Base-by-base conservation (phyloP, 64 coral and sea anemone species). In the Platygyra sinensis region DNA sequence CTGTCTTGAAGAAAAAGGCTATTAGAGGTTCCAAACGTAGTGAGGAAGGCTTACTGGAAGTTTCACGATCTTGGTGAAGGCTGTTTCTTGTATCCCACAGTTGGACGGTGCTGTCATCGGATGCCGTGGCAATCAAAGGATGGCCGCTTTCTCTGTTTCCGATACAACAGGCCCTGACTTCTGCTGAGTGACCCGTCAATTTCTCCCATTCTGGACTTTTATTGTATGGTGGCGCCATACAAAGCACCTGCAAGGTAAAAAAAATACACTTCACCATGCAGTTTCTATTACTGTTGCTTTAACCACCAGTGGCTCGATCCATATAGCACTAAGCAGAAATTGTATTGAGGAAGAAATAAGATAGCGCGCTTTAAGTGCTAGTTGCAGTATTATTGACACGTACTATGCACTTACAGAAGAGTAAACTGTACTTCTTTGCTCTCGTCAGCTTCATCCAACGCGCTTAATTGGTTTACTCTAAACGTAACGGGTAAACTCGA, bases 71-170 rank as follows among this genome's bases (percentile, higher is more conserved):
- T 83, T 6, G 29, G 80, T 39, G 80, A 83, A 38, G 80, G 80
- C 80, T 83, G 59, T 83, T 83, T 49, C 80, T 83, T 14, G 80
- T 83, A 83, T 83, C 80, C 80, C 80, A 83, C 10, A 83, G 60
- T 24, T 83, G 80, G 39, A 83, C 80, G 4, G 80, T 67, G 80
- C 60, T 42, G 80, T 83, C 80, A 83, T 65, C 80, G 39, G 80
- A 83, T 38, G 80, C 80, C 2, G 60, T 83, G 30, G 80, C 80
- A 67, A 83, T 83, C 60, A 83, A 83, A 8, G 80, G 80, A 83
- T 83, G 80, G 16, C 80, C 80, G 20, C 80, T 83, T 83, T 83
- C 80, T 46, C 80, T 83, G 61, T 39, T 83, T 11, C 59, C 80
- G 24, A 83, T 83, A 46, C 80, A 83, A 32, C 80, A 83, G 33